These are phyloP conservation scores for Holothuria glaberrima DNA, from an alignment of 35 echinoderm and acorn worm species.

Conservation along the genomic window DNA sequence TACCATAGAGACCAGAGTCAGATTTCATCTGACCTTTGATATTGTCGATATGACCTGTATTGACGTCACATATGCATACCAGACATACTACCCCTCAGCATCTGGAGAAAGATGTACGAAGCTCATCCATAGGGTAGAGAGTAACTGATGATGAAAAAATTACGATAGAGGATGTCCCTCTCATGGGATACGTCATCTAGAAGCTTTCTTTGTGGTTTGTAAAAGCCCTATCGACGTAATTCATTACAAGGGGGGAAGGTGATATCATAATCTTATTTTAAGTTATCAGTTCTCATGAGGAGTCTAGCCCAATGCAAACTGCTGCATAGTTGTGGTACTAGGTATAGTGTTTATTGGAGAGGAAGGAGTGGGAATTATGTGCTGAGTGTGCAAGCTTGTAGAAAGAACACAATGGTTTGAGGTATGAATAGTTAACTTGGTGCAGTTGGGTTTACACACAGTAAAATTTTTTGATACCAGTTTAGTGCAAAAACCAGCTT, in stretches of 20 bases:
- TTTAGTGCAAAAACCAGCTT: no score
- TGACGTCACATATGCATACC: conserved; percentile 56
- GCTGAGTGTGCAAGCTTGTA: no score
- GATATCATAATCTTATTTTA: conserved; percentile 62
- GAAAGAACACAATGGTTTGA: no score
- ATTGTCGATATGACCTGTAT: conserved; percentile 17
- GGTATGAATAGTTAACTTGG: no score
- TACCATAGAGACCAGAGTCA: background rate
- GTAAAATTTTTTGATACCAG: no score
- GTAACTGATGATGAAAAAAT: conserved; percentile 5
- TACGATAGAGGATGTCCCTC: conserved; percentile 17
- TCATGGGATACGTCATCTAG: background rate
- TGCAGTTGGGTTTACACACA: no score
- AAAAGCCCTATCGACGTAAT: conserved; percentile 35
- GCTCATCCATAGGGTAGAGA: background rate
- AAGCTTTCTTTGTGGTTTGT: background rate
- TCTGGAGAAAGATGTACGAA: conserved; percentile 19
- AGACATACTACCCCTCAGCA: conserved; percentile 2
- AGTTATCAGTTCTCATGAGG: conserved; percentile 1
- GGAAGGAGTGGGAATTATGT: no score
- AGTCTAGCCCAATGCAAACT: no score
- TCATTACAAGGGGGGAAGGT: conserved; percentile 50
- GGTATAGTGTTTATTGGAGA: no score
- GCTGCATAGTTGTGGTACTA: no score
- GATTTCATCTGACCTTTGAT: conserved; percentile 27